A percentile compares a stretch with the other conserved stretches of the same genome.
phyloP scores from a whole-genome alignment of 2,888 invertebrate genomes.

The Euproctis similis region DNA sequence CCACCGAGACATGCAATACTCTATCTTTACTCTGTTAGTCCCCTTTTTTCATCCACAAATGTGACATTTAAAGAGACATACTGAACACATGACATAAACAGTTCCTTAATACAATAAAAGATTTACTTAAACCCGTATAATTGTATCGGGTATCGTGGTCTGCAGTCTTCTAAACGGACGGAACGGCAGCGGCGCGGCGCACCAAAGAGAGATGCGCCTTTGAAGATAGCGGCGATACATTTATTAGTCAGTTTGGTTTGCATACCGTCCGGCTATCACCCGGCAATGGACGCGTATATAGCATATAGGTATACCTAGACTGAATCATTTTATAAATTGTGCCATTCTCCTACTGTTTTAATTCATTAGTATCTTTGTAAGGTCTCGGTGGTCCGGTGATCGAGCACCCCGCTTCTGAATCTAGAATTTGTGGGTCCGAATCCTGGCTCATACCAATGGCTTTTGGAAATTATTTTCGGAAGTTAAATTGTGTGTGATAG shows the following conservation, averaged over 20 bases:
- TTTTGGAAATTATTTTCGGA: too few species aligned
- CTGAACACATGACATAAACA: background rate
- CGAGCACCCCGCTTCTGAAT: too few species aligned
- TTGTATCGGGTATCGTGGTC: conserved; percentile 24
- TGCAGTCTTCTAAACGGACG: conserved; percentile 28
- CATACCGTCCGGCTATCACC: conserved; percentile 39
- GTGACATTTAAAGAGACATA: too few species aligned
- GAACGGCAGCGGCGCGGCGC: conserved; percentile 47
- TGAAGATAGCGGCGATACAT: conserved; percentile 71
- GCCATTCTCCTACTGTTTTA: conserved; percentile 18
- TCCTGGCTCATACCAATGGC: too few species aligned
- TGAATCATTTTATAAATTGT: conserved; percentile 26
- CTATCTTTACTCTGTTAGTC: too few species aligned
- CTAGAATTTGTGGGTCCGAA: too few species aligned
- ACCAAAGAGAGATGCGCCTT: conserved; percentile 63
- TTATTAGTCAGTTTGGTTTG: conserved; percentile 57
- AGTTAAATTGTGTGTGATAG: too few species aligned
- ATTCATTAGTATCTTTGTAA: too few species aligned
- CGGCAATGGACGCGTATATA: conserved; percentile 20
- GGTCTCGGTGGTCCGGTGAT: too few species aligned
- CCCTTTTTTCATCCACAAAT: too few species aligned
- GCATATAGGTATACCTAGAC: conserved; percentile 17
- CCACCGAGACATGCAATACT: too few species aligned
- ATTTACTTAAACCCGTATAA: background rate
- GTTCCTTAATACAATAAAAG: background rate